These are phyloP conservation scores for Diadophis punctatus DNA, from an alignment of 2,113 vertebrate genomes.

Conservation along the genomic window DNA sequence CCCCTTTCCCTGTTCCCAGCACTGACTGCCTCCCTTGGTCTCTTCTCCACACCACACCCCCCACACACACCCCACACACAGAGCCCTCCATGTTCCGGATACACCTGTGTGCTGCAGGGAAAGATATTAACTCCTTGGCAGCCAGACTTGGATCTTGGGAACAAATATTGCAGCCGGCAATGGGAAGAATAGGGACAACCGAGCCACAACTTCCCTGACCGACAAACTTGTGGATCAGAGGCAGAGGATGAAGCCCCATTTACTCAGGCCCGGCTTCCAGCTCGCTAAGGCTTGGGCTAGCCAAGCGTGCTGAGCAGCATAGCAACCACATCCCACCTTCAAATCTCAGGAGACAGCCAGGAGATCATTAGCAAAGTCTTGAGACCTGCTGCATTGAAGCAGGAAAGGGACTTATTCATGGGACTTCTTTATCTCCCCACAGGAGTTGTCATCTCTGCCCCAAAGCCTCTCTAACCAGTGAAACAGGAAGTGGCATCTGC, in stretches of 20 bases:
- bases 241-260: neutral
- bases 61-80: neutral
- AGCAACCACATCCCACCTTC: neutral
- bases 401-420: neutral
- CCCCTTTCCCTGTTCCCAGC: neutral
- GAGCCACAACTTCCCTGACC: neutral
- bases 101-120: slow-evolving; percentile 1
- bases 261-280: neutral
- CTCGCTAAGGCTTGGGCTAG: neutral
- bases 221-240: neutral
- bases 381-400: neutral
- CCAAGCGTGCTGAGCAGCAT: neutral
- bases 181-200: neutral
- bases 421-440: neutral
- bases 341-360: neutral
- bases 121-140: neutral
- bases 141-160: neutral
- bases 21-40: neutral
- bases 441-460: neutral
- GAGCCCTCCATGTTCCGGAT: neutral
- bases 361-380: neutral
- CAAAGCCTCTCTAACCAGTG: neutral
- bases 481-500: neutral
- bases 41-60: neutral
- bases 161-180: neutral